These are phyloP conservation scores for Drosophila gaucha DNA, from an alignment of 2,888 invertebrate species.

Conservation along the genomic window DNA sequence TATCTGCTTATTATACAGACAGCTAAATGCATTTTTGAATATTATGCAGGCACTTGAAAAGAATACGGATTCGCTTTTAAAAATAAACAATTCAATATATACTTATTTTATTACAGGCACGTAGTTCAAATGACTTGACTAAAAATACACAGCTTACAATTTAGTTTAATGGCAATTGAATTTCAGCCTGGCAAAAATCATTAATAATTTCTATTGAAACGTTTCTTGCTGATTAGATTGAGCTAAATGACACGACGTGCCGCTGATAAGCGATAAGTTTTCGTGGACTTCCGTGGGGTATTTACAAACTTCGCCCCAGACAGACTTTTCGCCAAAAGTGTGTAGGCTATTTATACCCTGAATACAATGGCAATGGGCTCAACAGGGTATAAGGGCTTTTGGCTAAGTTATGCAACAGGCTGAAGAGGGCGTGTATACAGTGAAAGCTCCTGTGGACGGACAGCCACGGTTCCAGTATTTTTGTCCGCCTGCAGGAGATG, in stretches of 20 bases:
- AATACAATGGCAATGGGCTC: neutral
- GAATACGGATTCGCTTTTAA: neutral
- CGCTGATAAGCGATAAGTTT: constrained; percentile 9
- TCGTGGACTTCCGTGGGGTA: neutral
- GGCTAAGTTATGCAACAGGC: neutral
- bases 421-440: too few relatives aligned
- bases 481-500: too few relatives aligned
- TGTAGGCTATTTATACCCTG: too few relatives aligned
- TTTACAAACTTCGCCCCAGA: constrained; percentile 15
- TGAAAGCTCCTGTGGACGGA: too few relatives aligned
- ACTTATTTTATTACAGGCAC: constrained; percentile 29
- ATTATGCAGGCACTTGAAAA: neutral
- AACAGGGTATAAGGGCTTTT: too few relatives aligned
- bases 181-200: neutral
- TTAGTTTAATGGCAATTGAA: constrained; percentile 2
- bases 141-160: constrained; percentile 25
- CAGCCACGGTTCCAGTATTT: too few relatives aligned
- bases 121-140: constrained; percentile 30
- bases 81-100: constrained; percentile 16
- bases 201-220: constrained; percentile 36
- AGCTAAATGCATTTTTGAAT: neutral
- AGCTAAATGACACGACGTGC: constrained; percentile 12
- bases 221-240: constrained; percentile 21
- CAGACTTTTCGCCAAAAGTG: too few relatives aligned
- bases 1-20: neutral